These are phyloP conservation scores for Cryptoblepharus egeriae DNA, from an alignment of 2,797 vertebrate genomes.

Conservation along the genomic window DNA sequence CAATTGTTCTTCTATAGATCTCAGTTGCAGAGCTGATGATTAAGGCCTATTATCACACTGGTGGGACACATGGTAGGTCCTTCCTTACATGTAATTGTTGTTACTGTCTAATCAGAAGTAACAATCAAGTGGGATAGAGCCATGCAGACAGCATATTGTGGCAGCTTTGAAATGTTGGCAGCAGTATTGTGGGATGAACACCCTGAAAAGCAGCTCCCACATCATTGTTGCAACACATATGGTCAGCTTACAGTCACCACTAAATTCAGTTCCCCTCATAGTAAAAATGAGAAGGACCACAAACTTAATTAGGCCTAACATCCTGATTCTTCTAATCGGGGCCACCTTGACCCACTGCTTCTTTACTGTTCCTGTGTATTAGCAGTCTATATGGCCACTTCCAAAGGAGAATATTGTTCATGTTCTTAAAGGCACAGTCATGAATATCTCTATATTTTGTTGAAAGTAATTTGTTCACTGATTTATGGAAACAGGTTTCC, in stretches of 20 bases:
- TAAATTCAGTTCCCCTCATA: not conserved
- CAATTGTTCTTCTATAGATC: not conserved
- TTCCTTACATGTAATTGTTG: not conserved
- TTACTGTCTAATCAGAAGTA: not conserved
- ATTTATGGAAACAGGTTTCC: slow-evolving; percentile 10
- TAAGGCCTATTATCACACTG: not conserved
- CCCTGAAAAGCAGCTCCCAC: not conserved
- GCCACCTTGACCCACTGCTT: not conserved
- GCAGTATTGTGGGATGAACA: not conserved
- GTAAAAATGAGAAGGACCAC: not conserved
- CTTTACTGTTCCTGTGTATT: not conserved
- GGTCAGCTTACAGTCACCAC: no score
- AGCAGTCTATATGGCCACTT: not conserved
- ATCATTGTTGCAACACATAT: not conserved
- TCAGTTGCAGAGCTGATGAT: not conserved
- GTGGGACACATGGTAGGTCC: not conserved
- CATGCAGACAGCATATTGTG: not conserved
- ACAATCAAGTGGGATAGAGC: not conserved
- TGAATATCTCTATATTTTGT: slow-evolving; percentile 1
- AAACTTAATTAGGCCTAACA: not conserved
- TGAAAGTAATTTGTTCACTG: slow-evolving; percentile 5
- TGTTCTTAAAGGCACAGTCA: not conserved
- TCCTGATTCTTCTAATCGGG: not conserved
- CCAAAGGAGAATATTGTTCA: slow-evolving; percentile 30
- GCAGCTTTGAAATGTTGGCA: not conserved